Evolutionary conservation across 2,113 vertebrate species (phyloP).

Genomic region (Poeciliopsis retropinna): DNA sequence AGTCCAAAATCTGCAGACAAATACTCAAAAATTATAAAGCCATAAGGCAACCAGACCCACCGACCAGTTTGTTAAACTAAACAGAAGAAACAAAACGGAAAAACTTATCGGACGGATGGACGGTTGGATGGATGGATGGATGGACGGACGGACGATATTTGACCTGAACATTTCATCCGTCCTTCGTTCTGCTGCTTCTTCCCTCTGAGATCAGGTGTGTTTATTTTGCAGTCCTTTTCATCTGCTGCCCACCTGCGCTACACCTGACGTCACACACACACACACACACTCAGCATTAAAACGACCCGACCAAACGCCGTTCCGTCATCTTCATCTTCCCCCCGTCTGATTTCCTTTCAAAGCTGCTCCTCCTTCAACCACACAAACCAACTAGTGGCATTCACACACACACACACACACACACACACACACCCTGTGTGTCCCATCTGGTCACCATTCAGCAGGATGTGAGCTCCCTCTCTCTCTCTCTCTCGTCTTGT

Average conservation of each 20-base stretch:
- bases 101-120: too few relatives aligned
- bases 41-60: too few relatives aligned
- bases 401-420: not conserved
- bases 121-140: too few relatives aligned
- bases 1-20: too few relatives aligned
- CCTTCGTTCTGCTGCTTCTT: not conserved
- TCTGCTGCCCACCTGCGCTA: slow-evolving; percentile 68
- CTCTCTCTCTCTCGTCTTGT: too few relatives aligned
- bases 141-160: too few relatives aligned
- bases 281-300: slow-evolving; percentile 28
- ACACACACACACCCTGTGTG: slow-evolving; percentile 37
- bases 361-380: slow-evolving; percentile 62
- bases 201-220: slow-evolving; percentile 70
- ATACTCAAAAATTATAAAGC: too few relatives aligned
- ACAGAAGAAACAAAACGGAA: too few relatives aligned
- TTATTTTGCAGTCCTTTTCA: slow-evolving; percentile 68
- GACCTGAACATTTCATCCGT: too few relatives aligned
- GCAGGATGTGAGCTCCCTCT: slow-evolving; percentile 49
- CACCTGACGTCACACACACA: slow-evolving; percentile 60
- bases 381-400: slow-evolving; percentile 43
- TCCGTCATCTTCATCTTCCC: slow-evolving; percentile 44
- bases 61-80: too few relatives aligned
- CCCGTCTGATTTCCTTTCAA: slow-evolving; percentile 63
- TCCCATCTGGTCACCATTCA: slow-evolving; percentile 74
- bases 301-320: slow-evolving; percentile 6